A percentile compares a stretch with the other conserved stretches of the same genome.
phyloP scores from a whole-genome alignment of 1,140 invertebrate species.

The Asbolus verrucosus region DNA sequence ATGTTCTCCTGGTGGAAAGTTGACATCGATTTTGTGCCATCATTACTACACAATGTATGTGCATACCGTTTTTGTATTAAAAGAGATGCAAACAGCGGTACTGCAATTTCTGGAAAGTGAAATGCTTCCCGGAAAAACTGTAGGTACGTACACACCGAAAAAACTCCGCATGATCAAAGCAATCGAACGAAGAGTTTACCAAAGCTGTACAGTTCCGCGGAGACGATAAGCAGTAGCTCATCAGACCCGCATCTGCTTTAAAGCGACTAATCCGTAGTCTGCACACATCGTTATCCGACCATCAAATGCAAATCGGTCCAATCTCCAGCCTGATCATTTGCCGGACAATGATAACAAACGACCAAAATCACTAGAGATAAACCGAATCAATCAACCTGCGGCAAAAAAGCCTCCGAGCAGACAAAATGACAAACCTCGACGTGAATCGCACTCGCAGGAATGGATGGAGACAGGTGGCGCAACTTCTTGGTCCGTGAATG shows the following conservation, averaged over 20 bases:
- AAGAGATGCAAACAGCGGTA: no score
- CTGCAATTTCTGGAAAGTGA: slow-evolving; percentile 23
- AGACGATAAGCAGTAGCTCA: background rate
- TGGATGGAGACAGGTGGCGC: no score
- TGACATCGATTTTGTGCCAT: no score
- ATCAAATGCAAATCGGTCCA: slow-evolving; percentile 40
- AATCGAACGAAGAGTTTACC: slow-evolving; percentile 23
- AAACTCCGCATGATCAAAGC: slow-evolving; percentile 5
- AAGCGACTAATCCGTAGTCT: no score
- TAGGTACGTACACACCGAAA: no score
- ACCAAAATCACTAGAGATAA: no score
- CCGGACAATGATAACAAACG: no score
- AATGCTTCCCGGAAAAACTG: slow-evolving; percentile 2
- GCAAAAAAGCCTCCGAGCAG: no score
- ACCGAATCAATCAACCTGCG: background rate
- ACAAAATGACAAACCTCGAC: no score
- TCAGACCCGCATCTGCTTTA: slow-evolving; percentile 15
- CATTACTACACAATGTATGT: no score
- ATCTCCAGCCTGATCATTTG: slow-evolving; percentile 39
- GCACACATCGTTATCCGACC: slow-evolving; percentile 40
- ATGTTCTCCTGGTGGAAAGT: background rate
- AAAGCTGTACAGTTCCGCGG: background rate
- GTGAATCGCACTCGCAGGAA: no score
- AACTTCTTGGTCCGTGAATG: slow-evolving; percentile 1
- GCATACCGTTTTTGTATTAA: no score